phyloP scores from a whole-genome alignment of 2,888 invertebrate genomes.

The Aporophyla lueneburgensis region DNA sequence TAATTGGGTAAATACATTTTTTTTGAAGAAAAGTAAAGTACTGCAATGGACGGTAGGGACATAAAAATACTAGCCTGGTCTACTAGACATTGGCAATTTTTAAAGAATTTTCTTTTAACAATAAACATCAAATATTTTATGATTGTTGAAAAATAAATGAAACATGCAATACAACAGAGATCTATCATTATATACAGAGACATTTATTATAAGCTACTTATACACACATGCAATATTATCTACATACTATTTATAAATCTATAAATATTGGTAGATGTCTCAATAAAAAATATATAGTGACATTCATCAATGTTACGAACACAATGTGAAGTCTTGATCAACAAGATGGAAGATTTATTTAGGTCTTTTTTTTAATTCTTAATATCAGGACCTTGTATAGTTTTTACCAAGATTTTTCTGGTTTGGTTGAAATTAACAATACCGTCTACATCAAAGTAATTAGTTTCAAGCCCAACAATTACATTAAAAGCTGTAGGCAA shows the following conservation, averaged over 20 bases:
- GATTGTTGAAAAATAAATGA: conserved; percentile 66
- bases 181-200: conserved; percentile 50
- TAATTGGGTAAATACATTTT: conserved; percentile 21
- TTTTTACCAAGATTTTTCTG: neutral
- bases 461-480: neutral
- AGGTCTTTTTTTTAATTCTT: neutral
- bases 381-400: too few relatives aligned
- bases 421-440: too few relatives aligned
- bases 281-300: conserved; percentile 14
- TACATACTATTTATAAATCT: conserved; percentile 38
- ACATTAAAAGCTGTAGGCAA: neutral
- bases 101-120: neutral
- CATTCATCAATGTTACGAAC: conserved; percentile 35
- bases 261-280: conserved; percentile 34
- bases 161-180: conserved; percentile 65
- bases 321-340: conserved; percentile 27
- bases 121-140: conserved; percentile 40
- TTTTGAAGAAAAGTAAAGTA: neutral
- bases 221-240: conserved; percentile 59
- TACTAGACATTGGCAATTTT: conserved; percentile 7
- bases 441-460: neutral
- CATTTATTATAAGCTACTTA: conserved; percentile 52
- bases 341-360: neutral
- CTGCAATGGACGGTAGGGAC: neutral
- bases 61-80: neutral